These are phyloP conservation scores for Heterotis niloticus DNA, from an alignment of 2,113 vertebrate genomes.

Conservation along the genomic window DNA sequence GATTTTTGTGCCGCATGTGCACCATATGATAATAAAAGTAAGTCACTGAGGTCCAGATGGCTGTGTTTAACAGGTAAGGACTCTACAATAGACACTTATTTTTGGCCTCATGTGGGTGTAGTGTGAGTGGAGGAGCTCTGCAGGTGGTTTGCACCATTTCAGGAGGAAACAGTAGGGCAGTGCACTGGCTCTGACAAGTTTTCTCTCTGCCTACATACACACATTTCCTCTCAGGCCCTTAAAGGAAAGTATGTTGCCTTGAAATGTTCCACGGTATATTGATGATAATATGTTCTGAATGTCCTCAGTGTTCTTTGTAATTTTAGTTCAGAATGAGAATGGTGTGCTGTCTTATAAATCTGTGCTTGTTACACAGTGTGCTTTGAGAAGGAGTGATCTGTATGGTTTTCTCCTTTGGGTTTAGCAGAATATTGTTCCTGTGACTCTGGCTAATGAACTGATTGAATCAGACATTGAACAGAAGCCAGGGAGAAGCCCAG, in stretches of 20 bases:
- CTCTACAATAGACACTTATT: background rate
- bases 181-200: background rate
- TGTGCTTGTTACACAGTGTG: background rate
- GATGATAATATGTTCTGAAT: background rate
- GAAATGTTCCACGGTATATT: too few relatives aligned
- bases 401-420: background rate
- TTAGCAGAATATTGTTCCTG: background rate
- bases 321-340: background rate
- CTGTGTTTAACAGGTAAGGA: background rate
- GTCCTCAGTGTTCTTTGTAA: background rate
- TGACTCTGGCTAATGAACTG: background rate
- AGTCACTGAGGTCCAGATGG: background rate
- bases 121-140: background rate
- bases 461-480: background rate
- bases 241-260: too few relatives aligned
- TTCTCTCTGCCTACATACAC: background rate
- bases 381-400: background rate
- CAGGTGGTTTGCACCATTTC: background rate
- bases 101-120: background rate
- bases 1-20: background rate
- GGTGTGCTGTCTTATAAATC: background rate
- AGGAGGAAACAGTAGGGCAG: background rate
- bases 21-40: background rate
- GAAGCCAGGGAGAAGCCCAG: background rate
- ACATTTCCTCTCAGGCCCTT: too few relatives aligned